phyloP scores from a whole-genome alignment of 2,113 vertebrate species.

The Centropus unirufus region DNA sequence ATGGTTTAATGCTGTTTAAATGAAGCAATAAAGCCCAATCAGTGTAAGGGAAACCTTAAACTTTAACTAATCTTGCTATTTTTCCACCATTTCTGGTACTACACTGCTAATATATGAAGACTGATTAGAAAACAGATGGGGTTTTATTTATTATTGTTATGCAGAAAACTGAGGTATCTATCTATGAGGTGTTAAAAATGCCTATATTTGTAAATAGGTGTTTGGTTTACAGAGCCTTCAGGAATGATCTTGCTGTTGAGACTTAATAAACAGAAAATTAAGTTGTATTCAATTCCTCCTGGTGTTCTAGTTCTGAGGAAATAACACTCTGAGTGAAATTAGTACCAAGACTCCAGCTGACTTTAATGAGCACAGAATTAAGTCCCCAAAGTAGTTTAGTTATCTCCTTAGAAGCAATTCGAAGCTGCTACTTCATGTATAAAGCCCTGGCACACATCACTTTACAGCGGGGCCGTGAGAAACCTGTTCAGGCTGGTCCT shows the following conservation, averaged over 20 bases:
- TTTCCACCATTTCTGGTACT: neutral
- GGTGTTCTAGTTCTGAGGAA: neutral
- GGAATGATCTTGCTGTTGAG: neutral
- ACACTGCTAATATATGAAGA: neutral
- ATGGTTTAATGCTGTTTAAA: constrained; percentile 7
- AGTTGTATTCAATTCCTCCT: neutral
- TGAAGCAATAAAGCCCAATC: neutral
- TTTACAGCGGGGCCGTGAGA: neutral
- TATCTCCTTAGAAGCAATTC: neutral
- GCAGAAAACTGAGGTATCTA: neutral
- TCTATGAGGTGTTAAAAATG: neutral
- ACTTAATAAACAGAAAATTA: neutral
- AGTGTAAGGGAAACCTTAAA: neutral
- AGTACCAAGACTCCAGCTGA: neutral
- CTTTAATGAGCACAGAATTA: neutral
- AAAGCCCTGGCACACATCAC: neutral
- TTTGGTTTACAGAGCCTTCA: neutral
- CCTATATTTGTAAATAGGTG: neutral
- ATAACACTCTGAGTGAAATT: neutral
- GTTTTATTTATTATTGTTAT: neutral
- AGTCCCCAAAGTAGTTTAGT: neutral
- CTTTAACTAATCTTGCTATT: neutral
- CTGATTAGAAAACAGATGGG: neutral
- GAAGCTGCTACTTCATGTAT: neutral
- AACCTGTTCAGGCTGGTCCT: neutral